Evolutionary conservation across 2,113 vertebrate genomes (phyloP).

Genomic region (Pteruthius melanotis): DNA sequence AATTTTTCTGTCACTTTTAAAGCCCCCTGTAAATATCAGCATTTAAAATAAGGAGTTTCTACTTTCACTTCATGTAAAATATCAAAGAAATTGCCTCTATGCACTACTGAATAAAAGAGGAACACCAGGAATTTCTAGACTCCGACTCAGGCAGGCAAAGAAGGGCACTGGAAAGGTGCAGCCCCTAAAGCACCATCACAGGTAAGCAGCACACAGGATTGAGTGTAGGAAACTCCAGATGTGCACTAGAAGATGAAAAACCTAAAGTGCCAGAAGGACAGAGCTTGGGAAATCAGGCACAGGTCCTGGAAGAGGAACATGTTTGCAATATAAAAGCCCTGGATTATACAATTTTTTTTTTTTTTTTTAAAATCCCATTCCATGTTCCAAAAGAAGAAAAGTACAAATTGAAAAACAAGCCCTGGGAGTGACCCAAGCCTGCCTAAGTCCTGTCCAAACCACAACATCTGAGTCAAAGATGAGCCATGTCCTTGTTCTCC

Average conservation of each 20-base stretch:
- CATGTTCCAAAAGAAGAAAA: background rate
- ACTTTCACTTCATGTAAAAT: background rate
- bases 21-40: background rate
- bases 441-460: background rate
- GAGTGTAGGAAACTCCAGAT: background rate
- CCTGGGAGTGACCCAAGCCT: background rate
- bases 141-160: background rate
- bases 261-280: background rate
- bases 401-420: background rate
- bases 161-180: background rate
- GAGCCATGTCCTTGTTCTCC: background rate
- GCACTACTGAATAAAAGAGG: background rate
- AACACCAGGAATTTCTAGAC: background rate
- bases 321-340: background rate
- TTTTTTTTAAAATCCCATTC: background rate
- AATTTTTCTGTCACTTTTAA: background rate
- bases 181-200: background rate
- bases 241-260: background rate
- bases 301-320: background rate
- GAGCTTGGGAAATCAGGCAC: background rate
- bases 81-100: background rate
- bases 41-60: background rate
- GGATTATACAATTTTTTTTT: background rate
- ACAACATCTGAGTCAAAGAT: background rate
- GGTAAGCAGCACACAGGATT: rapidly evolving